Evolutionary conservation across 2,888 invertebrate genomes (phyloP).

Genomic region (Eristalis pertinax): DNA sequence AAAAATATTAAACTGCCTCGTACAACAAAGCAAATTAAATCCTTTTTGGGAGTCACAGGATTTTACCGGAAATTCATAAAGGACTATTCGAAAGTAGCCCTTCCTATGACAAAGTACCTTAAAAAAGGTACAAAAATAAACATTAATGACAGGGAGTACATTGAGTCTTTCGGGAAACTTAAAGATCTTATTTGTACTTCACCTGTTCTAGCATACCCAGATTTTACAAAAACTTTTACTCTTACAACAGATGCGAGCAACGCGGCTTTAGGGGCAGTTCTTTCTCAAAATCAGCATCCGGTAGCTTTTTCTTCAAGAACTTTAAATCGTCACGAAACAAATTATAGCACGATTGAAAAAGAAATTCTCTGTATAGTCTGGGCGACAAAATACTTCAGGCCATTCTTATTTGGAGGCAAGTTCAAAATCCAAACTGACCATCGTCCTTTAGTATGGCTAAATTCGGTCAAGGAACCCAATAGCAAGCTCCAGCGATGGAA

Average conservation of each 20-base stretch:
- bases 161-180: constrained; percentile 17
- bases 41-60: too few relatives aligned
- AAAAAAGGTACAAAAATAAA: not conserved
- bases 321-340: not conserved
- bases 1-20: too few relatives aligned
- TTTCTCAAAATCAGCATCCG: not conserved
- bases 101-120: too few relatives aligned
- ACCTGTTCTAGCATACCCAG: not conserved
- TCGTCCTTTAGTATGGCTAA: constrained; percentile 77
- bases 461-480: constrained; percentile 77
- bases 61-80: not conserved
- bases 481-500: constrained; percentile 77
- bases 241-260: not conserved
- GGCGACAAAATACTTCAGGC: too few relatives aligned
- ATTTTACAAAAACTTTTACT: not conserved
- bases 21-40: too few relatives aligned
- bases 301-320: not conserved
- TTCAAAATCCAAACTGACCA: constrained; percentile 79
- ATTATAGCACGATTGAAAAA: not conserved
- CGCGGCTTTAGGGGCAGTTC: not conserved
- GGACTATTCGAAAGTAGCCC: not conserved
- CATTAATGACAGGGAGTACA: not conserved
- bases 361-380: not conserved
- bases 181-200: constrained; percentile 15
- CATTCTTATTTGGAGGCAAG: constrained; percentile 31